Percentiles rank a stretch among this genome's conserved stretches.
phyloP scores from a whole-genome alignment of 53 echinoderm and acorn worm genomes.

The Holothuria leucospilota region DNA sequence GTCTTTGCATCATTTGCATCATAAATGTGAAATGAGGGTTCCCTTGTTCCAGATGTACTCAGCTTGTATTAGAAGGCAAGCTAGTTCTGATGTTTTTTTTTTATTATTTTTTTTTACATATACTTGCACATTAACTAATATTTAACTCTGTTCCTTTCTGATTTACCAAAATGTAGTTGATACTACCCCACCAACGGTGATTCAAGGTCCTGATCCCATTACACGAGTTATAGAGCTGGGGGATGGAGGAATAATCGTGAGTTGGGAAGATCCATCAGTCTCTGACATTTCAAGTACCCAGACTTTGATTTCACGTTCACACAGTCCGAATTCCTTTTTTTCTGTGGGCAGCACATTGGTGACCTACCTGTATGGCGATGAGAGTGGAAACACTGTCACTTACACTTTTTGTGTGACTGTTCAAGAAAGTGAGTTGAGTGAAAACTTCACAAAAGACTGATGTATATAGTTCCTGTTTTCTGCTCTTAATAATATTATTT shows the following conservation, averaged over 20 bases:
- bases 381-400: constrained; percentile 43
- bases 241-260: constrained; percentile 17
- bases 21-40: too few relatives aligned
- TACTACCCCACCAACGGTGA: constrained; percentile 38
- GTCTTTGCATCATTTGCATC: too few relatives aligned
- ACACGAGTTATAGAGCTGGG: constrained; percentile 33
- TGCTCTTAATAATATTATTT: too few relatives aligned
- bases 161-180: not conserved
- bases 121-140: too few relatives aligned
- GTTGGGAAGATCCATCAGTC: constrained; percentile 71
- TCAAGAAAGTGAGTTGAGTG: not conserved
- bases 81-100: too few relatives aligned
- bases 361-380: constrained; percentile 67
- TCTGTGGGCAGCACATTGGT: constrained; percentile 59
- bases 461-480: too few relatives aligned
- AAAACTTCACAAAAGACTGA: too few relatives aligned
- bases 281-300: constrained; percentile 25
- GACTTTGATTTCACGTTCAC: constrained; percentile 46
- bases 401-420: constrained; percentile 68
- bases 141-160: too few relatives aligned
- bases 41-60: too few relatives aligned
- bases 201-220: constrained; percentile 17
- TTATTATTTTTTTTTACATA: too few relatives aligned
- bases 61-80: too few relatives aligned
- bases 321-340: constrained; percentile 55